These are phyloP conservation scores for Sciaenops ocellatus DNA, from an alignment of 2,797 vertebrate genomes.

Conservation along the genomic window DNA sequence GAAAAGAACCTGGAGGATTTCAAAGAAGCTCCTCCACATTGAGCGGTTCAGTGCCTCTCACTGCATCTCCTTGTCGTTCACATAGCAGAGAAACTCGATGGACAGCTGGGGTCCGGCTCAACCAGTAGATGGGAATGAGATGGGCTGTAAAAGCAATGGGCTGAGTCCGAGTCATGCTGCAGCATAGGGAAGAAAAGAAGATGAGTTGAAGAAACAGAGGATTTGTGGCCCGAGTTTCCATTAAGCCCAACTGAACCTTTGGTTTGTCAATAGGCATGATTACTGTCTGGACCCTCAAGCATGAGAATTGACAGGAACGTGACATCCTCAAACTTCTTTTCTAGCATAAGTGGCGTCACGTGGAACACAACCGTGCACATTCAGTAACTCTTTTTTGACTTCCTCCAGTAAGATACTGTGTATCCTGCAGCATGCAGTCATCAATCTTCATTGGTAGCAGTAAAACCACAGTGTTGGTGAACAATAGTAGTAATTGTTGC, in stretches of 20 bases:
- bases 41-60: slow-evolving; percentile 76
- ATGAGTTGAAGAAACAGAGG: slow-evolving; percentile 61
- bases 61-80: slow-evolving; percentile 83
- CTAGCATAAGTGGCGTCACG: slow-evolving; percentile 19
- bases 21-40: slow-evolving; percentile 78
- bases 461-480: slow-evolving; percentile 12
- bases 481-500: slow-evolving; percentile 15
- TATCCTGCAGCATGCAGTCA: background rate
- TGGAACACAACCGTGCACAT: background rate
- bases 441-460: background rate
- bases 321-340: slow-evolving; percentile 50
- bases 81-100: slow-evolving; percentile 69
- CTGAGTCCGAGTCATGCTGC: slow-evolving; percentile 59
- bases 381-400: slow-evolving; percentile 4
- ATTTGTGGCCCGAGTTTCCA: slow-evolving; percentile 59
- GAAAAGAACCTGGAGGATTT: slow-evolving; percentile 83
- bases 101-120: slow-evolving; percentile 81
- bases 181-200: slow-evolving; percentile 60
- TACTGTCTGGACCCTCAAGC: slow-evolving; percentile 62
- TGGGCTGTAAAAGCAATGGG: slow-evolving; percentile 72
- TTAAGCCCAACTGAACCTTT: slow-evolving; percentile 68
- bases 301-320: slow-evolving; percentile 42
- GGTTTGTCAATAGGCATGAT: slow-evolving; percentile 77
- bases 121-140: slow-evolving; percentile 69
- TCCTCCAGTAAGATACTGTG: background rate